Evolutionary conservation across 2,113 vertebrate genomes (phyloP).

Genomic region (Cyphomyrus discorhynchus): DNA sequence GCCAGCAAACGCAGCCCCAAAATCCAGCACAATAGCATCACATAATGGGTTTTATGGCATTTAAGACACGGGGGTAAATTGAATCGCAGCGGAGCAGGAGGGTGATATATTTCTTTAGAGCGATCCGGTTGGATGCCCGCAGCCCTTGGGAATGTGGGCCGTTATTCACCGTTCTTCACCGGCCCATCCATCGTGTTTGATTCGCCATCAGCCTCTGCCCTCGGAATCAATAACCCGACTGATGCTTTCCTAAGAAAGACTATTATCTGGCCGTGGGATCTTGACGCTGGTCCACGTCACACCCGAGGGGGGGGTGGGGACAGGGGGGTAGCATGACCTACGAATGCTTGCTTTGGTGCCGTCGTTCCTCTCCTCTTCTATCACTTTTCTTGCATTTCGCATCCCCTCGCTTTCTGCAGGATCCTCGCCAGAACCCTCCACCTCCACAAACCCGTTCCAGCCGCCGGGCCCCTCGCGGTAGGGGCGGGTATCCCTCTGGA

Average conservation of each 20-base stretch:
- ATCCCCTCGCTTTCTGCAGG: background rate
- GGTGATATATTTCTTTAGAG: constrained; percentile 37
- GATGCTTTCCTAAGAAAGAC: constrained; percentile 25
- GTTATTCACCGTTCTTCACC: constrained; percentile 13
- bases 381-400: background rate
- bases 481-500: background rate
- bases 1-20: background rate
- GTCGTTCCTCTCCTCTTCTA: background rate
- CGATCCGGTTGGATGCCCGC: constrained; percentile 37
- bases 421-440: background rate
- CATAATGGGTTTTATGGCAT: constrained; percentile 14
- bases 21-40: background rate
- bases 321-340: constrained; percentile 9
- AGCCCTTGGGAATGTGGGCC: constrained; percentile 28
- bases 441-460: background rate
- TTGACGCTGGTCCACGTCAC: background rate
- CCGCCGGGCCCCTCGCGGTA: background rate
- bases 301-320: background rate
- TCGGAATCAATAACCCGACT: constrained; percentile 31
- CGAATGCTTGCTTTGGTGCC: background rate
- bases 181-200: constrained; percentile 42
- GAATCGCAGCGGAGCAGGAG: background rate
- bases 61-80: constrained; percentile 9
- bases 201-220: constrained; percentile 45
- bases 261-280: constrained; percentile 19